phyloP scores from a whole-genome alignment of 2,797 vertebrate species.

The Spondyliosoma cantharus region DNA sequence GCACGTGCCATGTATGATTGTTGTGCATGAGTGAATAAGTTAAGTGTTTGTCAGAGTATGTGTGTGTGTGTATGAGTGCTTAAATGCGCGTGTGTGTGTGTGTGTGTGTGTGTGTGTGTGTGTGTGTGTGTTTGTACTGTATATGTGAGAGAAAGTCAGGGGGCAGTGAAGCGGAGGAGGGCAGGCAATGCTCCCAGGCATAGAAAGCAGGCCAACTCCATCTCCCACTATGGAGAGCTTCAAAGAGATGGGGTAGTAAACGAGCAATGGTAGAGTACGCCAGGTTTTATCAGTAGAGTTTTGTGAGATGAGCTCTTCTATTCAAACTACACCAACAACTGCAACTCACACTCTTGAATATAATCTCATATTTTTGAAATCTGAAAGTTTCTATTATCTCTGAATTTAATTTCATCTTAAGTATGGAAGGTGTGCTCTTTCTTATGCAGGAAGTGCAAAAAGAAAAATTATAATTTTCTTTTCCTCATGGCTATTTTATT shows the following conservation, averaged over 20 bases:
- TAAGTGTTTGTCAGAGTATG: slow-evolving; percentile 38
- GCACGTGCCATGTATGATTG: slow-evolving; percentile 69
- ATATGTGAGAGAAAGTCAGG: slow-evolving; percentile 70
- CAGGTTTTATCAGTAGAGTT: slow-evolving; percentile 46
- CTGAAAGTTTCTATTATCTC: slow-evolving; percentile 7
- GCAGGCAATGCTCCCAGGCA: slow-evolving; percentile 81
- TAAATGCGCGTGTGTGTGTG: slow-evolving; percentile 21
- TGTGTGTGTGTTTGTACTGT: slow-evolving; percentile 43
- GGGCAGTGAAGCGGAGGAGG: slow-evolving; percentile 80
- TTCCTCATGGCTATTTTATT: slow-evolving; percentile 25
- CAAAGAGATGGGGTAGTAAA: slow-evolving; percentile 57
- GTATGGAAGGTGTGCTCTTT: background rate
- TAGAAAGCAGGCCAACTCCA: slow-evolving; percentile 80
- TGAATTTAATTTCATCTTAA: slow-evolving; percentile 8
- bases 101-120: slow-evolving; percentile 32
- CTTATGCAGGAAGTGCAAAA: slow-evolving; percentile 10
- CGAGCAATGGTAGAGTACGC: slow-evolving; percentile 28
- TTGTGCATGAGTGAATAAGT: slow-evolving; percentile 66
- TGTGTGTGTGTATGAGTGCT: slow-evolving; percentile 33
- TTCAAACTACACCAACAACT: slow-evolving; percentile 28
- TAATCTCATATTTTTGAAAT: background rate
- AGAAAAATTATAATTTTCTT: background rate
- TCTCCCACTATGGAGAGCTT: slow-evolving; percentile 69
- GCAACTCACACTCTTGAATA: background rate
- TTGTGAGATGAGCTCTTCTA: slow-evolving; percentile 39